Evolutionary conservation across 2,797 vertebrate species (phyloP).

Genomic region (Decapterus maruadsi): DNA sequence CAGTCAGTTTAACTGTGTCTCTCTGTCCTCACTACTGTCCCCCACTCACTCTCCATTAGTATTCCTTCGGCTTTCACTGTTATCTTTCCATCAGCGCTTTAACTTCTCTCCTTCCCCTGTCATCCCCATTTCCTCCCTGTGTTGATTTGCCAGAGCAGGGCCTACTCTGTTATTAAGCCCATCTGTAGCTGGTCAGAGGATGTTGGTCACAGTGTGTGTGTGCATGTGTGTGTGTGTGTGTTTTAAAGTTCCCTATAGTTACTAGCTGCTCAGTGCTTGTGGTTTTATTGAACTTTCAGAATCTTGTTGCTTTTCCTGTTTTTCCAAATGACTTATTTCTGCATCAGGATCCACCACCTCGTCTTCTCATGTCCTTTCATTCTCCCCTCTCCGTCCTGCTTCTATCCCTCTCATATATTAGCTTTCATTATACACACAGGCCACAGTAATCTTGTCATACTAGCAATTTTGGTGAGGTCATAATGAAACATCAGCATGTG

Average conservation of each 20-base stretch:
- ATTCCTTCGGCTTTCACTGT: conserved; percentile 20
- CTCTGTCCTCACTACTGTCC: conserved; percentile 2
- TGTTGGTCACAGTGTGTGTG: conserved; percentile 15
- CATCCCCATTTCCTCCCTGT: conserved; percentile 30
- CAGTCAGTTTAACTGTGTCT: background rate
- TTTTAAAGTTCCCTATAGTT: conserved; percentile 15
- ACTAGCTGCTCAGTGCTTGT: conserved; percentile 6
- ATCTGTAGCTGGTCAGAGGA: conserved; percentile 59
- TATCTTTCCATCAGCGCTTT: conserved; percentile 23
- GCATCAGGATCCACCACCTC: background rate
- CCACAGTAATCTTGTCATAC: background rate
- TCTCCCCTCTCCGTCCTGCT: background rate
- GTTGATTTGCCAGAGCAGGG: conserved; percentile 52
- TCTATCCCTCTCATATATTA: conserved; percentile 27
- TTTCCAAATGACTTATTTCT: background rate
- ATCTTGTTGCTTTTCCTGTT: background rate
- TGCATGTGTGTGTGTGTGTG: conserved; percentile 14
- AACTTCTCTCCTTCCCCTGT: conserved; percentile 6
- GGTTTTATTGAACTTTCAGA: conserved; percentile 11
- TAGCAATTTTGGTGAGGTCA: background rate
- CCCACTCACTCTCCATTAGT: background rate
- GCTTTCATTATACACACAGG: conserved; percentile 23
- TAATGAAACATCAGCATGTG: background rate
- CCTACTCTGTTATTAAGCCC: conserved; percentile 76
- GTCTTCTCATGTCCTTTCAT: background rate